phyloP scores from a whole-genome alignment of 1,140 invertebrate genomes.

The Anastatus disparis region DNA sequence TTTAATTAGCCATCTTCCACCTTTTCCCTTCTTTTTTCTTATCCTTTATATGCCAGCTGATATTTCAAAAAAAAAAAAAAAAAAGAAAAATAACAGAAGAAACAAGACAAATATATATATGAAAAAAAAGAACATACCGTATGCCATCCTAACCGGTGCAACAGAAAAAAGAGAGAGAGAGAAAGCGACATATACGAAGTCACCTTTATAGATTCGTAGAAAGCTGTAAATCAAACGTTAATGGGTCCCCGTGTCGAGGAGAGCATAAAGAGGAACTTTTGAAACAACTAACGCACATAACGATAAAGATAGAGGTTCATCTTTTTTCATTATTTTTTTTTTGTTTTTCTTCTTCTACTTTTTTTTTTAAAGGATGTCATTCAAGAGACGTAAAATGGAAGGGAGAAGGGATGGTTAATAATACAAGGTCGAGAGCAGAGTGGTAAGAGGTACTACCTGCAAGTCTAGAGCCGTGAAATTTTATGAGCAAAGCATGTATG shows the following conservation, averaged over 20 bases:
- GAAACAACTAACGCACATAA: constrained; percentile 66
- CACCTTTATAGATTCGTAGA: constrained; percentile 67
- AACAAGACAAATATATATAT: no score
- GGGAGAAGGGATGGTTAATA: neutral
- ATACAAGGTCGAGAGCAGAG: neutral
- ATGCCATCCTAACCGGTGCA: neutral
- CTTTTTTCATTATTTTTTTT: no score
- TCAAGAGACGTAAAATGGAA: neutral
- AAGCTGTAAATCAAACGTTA: constrained; percentile 68
- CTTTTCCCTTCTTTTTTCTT: neutral
- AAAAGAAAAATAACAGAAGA: no score
- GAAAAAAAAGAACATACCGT: no score
- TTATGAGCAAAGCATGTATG: constrained; percentile 24
- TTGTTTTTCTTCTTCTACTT: no score
- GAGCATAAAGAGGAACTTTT: constrained; percentile 65
- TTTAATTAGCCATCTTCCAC: constrained; percentile 15
- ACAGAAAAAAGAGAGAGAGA: neutral
- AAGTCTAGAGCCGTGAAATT: constrained; percentile 25
- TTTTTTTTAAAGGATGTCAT: constrained; percentile 41
- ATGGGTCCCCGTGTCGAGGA: constrained; percentile 62
- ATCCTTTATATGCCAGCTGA: no score
- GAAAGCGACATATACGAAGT: constrained; percentile 34
- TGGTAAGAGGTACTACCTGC: constrained; percentile 30
- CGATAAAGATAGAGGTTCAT: constrained; percentile 63
- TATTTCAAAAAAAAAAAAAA: no score